Percentiles rank a stretch among this genome's conserved stretches.
phyloP scores from a whole-genome alignment of 2,888 invertebrate species.

The Dryadula phaetusa region DNA sequence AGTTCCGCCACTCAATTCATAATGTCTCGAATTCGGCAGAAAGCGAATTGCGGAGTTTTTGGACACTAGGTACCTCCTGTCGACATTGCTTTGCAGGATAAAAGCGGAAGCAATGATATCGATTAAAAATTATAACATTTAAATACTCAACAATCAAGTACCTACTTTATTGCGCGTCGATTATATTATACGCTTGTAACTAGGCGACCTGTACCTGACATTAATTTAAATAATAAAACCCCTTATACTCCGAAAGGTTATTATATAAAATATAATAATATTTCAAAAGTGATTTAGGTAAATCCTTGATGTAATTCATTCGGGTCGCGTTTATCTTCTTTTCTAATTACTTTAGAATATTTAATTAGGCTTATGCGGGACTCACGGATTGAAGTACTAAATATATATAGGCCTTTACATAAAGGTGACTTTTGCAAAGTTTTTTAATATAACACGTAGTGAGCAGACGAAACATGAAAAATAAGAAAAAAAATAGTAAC shows the following conservation, averaged over 20 bases:
- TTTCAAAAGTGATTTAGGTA: constrained; percentile 28
- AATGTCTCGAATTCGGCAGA: too few relatives aligned
- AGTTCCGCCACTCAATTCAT: too few relatives aligned
- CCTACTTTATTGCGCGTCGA: background rate
- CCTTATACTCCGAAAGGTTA: background rate
- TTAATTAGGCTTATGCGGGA: constrained; percentile 12
- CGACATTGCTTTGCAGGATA: too few relatives aligned
- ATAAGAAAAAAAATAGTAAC: too few relatives aligned
- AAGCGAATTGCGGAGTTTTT: too few relatives aligned
- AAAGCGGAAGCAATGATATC: too few relatives aligned
- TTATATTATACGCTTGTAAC: background rate
- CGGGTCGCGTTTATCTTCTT: constrained; percentile 28
- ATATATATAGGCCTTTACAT: background rate
- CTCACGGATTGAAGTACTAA: background rate
- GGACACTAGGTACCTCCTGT: too few relatives aligned
- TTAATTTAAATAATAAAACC: constrained; percentile 1
- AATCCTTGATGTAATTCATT: constrained; percentile 25
- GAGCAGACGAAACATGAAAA: too few relatives aligned
- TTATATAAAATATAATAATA: constrained; percentile 4
- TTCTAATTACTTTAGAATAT: constrained; percentile 27
- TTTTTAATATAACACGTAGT: background rate
- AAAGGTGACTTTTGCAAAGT: background rate
- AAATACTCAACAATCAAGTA: background rate
- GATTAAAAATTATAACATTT: background rate
- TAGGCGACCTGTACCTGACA: background rate